phyloP scores from a whole-genome alignment of 2,888 invertebrate genomes.

The Drosophila hamatofila region DNA sequence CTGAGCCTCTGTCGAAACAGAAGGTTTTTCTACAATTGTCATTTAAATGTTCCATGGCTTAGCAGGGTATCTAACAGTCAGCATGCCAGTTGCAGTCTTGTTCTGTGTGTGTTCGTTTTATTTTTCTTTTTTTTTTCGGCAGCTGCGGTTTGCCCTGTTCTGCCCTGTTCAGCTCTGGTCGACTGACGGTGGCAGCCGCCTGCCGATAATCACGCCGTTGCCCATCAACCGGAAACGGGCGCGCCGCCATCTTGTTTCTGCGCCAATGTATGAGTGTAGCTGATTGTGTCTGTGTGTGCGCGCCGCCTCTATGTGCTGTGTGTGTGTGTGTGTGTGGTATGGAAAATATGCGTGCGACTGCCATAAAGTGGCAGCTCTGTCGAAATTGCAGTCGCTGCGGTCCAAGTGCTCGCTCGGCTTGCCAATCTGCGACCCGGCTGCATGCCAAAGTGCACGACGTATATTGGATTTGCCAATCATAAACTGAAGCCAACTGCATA shows the following conservation, averaged over 20 bases:
- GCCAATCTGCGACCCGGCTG: conserved; percentile 72
- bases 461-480: conserved; percentile 80
- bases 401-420: conserved; percentile 53
- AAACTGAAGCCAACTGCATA: conserved; percentile 81
- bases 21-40: neutral
- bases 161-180: conserved; percentile 10
- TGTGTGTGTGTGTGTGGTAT: neutral
- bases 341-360: conserved; percentile 77
- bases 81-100: neutral
- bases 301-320: conserved; percentile 13
- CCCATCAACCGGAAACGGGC: conserved; percentile 78
- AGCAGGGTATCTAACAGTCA: conserved; percentile 8
- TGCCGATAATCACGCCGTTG: conserved; percentile 78
- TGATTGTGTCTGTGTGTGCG: conserved; percentile 27
- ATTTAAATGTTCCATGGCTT: too few relatives aligned
- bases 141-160: conserved; percentile 68
- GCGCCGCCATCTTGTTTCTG: conserved; percentile 76
- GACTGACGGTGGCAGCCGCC: conserved; percentile 52
- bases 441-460: conserved; percentile 78
- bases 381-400: conserved; percentile 61
- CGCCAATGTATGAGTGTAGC: conserved; percentile 25
- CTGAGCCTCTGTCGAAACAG: too few relatives aligned
- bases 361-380: conserved; percentile 75
- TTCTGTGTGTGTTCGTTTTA: neutral
- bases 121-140: conserved; percentile 41